phyloP scores from a whole-genome alignment of 2,797 vertebrate species.

The Sebastes iracundus region DNA sequence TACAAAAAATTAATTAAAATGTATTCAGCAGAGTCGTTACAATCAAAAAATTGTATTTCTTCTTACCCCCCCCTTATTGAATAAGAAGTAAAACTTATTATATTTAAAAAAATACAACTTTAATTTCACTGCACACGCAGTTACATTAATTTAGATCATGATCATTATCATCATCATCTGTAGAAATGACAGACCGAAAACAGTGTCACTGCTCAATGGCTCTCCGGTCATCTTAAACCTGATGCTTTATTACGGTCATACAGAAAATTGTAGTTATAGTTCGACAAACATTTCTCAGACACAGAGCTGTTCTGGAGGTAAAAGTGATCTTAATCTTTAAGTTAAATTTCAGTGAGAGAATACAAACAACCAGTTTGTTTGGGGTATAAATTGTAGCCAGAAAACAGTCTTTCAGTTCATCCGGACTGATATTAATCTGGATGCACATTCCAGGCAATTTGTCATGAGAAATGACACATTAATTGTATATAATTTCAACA shows the following conservation, averaged over 20 bases:
- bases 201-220: not conserved
- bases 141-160: not conserved
- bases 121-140: not conserved
- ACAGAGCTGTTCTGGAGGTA: conserved; percentile 32
- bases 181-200: not conserved
- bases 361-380: not conserved
- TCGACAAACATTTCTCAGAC: conserved; percentile 21
- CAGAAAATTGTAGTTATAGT: not conserved
- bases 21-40: not conserved
- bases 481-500: not conserved
- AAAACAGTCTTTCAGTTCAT: not conserved
- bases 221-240: conserved; percentile 44
- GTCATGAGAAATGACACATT: not conserved
- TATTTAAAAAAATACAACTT: not conserved
- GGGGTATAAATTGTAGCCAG: not conserved
- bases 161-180: too few species aligned
- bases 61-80: not conserved
- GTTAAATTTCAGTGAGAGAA: not conserved
- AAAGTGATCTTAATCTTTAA: not conserved
- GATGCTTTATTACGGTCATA: not conserved
- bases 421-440: not conserved
- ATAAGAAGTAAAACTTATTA: not conserved
- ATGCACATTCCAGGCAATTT: not conserved
- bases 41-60: not conserved
- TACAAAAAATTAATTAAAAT: not conserved